Evolutionary conservation across 1,140 invertebrate genomes (phyloP).

Genomic region (Drosophila willistoni): DNA sequence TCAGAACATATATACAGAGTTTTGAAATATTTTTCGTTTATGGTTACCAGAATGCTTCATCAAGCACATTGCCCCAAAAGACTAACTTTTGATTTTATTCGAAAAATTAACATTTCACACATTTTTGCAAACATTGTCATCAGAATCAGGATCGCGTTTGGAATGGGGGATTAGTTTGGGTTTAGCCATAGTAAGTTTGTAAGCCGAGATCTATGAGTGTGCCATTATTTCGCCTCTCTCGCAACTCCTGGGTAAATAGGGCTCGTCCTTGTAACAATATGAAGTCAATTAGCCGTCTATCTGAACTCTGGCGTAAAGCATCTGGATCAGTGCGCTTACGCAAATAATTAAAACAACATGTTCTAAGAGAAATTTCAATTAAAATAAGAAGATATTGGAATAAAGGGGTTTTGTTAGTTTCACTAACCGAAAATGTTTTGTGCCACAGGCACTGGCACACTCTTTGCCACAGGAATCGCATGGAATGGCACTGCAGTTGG

Average conservation of each 20-base stretch:
- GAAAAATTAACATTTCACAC: slow-evolving; percentile 71
- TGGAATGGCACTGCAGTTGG: slow-evolving; percentile 73
- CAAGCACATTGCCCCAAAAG: slow-evolving; percentile 52
- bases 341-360: slow-evolving; percentile 80
- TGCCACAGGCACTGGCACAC: slow-evolving; percentile 85
- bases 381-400: background rate
- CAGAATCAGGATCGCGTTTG: background rate
- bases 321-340: slow-evolving; percentile 76
- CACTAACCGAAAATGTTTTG: slow-evolving; percentile 83
- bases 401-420: background rate
- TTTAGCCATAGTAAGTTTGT: slow-evolving; percentile 64
- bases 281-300: slow-evolving; percentile 76
- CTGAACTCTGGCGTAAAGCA: slow-evolving; percentile 63
- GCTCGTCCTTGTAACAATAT: slow-evolving; percentile 75
- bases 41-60: slow-evolving; percentile 47
- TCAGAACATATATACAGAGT: slow-evolving; percentile 33
- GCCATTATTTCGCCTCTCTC: slow-evolving; percentile 61
- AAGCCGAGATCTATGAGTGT: slow-evolving; percentile 64
- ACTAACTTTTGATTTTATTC: slow-evolving; percentile 56
- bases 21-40: background rate
- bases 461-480: slow-evolving; percentile 85
- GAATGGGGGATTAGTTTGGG: background rate
- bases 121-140: slow-evolving; percentile 38
- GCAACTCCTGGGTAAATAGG: slow-evolving; percentile 65
- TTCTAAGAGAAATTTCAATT: slow-evolving; percentile 38